These are phyloP conservation scores for Penaeus chinensis DNA, from an alignment of 1,140 invertebrate genomes.

Conservation along the genomic window DNA sequence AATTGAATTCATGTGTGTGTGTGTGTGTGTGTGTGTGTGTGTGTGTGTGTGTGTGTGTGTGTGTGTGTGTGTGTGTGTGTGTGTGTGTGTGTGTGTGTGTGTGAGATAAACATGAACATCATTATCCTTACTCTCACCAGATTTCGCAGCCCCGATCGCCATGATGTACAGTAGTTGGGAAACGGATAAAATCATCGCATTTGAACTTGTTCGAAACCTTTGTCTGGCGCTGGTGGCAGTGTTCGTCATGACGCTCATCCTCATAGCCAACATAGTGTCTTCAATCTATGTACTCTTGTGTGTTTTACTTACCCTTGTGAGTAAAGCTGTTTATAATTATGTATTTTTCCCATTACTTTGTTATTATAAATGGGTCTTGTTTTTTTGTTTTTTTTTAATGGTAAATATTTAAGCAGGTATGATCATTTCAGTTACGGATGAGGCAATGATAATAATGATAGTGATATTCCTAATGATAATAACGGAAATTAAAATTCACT, in stretches of 20 bases:
- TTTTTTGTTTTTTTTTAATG: neutral
- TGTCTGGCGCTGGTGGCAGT: slow-evolving; percentile 83
- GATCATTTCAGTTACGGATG: too few relatives aligned
- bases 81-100: slow-evolving; percentile 3
- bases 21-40: neutral
- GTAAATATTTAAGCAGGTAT: too few relatives aligned
- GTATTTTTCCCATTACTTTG: neutral
- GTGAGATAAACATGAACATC: neutral
- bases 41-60: neutral
- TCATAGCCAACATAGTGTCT: slow-evolving; percentile 83
- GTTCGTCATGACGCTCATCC: slow-evolving; percentile 81
- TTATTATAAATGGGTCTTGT: slow-evolving; percentile 7
- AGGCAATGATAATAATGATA: neutral
- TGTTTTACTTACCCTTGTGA: slow-evolving; percentile 79
- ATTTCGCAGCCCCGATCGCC: slow-evolving; percentile 69
- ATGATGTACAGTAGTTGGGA: slow-evolving; percentile 80
- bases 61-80: neutral
- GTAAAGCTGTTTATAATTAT: neutral
- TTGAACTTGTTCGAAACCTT: slow-evolving; percentile 83
- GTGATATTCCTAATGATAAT: neutral
- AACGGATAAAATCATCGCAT: slow-evolving; percentile 80
- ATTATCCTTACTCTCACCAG: slow-evolving; percentile 70
- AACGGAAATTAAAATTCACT: neutral
- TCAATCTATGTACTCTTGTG: slow-evolving; percentile 84
- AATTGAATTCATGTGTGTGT: neutral